A percentile compares a stretch with the other conserved stretches of the same genome.
Evolutionary conservation across 2,888 invertebrate species (phyloP).

Genomic region (Dicycla oo): DNA sequence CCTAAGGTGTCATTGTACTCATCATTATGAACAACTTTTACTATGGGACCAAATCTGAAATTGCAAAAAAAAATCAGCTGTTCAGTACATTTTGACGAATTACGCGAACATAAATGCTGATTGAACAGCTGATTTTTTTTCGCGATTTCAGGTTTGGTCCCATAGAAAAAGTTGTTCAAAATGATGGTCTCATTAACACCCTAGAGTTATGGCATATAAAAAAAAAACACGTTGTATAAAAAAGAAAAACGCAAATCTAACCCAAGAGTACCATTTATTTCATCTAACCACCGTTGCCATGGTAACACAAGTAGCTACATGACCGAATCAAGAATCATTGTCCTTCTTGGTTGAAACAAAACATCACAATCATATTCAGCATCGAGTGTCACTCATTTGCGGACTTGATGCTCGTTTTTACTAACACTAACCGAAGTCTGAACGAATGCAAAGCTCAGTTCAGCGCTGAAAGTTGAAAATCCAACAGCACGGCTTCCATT

Average conservation of each 20-base stretch:
- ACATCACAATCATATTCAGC: neutral
- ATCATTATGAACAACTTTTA: no score
- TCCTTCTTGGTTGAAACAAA: neutral
- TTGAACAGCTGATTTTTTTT: no score
- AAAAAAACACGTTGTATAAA: no score
- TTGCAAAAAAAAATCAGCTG: no score
- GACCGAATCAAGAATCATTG: neutral
- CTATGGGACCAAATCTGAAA: no score
- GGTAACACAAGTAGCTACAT: slow-evolving; percentile 1
- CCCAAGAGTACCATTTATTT: neutral
- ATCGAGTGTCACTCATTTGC: slow-evolving; percentile 11
- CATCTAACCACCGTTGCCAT: slow-evolving; percentile 15
- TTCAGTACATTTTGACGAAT: no score
- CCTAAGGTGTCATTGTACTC: no score
- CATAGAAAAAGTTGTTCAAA: no score
- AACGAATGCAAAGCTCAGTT: neutral
- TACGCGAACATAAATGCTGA: neutral
- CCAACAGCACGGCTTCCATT: neutral
- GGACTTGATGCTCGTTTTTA: no score
- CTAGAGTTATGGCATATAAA: no score
- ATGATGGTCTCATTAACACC: no score
- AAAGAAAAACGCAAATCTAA: slow-evolving; percentile 10
- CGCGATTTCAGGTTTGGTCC: no score
- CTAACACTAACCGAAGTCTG: neutral
- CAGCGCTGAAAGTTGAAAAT: neutral